phyloP scores from a whole-genome alignment of 2,888 invertebrate genomes.

The Melanophora roralis region DNA sequence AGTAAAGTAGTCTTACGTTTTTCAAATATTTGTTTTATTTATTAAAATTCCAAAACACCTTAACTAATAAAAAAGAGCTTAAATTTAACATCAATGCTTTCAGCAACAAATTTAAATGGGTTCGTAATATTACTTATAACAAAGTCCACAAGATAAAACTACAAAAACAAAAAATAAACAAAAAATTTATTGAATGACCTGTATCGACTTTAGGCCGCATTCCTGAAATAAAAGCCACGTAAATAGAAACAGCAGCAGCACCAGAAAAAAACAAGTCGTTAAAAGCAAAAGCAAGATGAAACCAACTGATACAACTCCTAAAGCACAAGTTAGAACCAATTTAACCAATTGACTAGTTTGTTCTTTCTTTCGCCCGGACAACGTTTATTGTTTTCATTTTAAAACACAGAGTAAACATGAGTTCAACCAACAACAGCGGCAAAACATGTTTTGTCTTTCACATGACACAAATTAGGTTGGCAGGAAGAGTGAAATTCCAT shows the following conservation, averaged over 20 bases:
- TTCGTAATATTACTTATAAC: too few relatives aligned
- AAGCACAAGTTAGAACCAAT: slow-evolving; percentile 7
- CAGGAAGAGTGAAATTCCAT: neutral
- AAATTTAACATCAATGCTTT: too few relatives aligned
- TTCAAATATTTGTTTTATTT: too few relatives aligned
- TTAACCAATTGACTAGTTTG: too few relatives aligned
- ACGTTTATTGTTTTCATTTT: slow-evolving; percentile 19
- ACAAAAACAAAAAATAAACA: neutral
- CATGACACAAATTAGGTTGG: too few relatives aligned
- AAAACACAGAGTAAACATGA: slow-evolving; percentile 34
- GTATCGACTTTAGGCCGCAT: slow-evolving; percentile 16
- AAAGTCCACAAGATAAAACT: neutral
- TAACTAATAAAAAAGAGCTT: too few relatives aligned
- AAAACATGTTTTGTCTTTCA: neutral
- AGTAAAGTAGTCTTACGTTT: too few relatives aligned
- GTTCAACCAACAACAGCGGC: neutral
- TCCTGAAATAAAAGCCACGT: slow-evolving; percentile 40
- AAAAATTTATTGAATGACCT: slow-evolving; percentile 8
- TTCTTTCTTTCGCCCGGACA: neutral
- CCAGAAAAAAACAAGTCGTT: slow-evolving; percentile 21
- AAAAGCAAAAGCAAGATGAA: neutral
- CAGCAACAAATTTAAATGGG: too few relatives aligned
- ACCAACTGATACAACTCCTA: slow-evolving; percentile 11
- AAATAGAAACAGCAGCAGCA: slow-evolving; percentile 21
- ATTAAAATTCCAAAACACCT: too few relatives aligned